These are phyloP conservation scores for Diabrotica undecimpunctata DNA, from an alignment of 1,140 invertebrate species.

Conservation along the genomic window DNA sequence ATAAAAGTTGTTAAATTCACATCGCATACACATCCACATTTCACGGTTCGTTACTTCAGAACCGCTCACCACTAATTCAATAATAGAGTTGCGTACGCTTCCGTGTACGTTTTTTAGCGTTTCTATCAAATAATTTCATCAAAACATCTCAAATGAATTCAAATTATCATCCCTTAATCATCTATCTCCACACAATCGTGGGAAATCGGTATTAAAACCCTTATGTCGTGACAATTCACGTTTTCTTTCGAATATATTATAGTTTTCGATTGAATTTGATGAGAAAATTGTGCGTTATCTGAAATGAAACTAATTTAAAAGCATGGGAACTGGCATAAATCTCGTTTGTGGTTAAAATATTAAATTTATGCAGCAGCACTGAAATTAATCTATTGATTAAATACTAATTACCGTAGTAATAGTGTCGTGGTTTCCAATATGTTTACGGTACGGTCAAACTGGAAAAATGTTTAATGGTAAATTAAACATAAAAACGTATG, in stretches of 20 bases:
- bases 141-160: conserved; percentile 1
- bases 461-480: too few relatives aligned
- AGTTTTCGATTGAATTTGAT: background rate
- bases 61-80: background rate
- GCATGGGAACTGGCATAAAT: background rate
- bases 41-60: background rate
- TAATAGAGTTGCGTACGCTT: background rate
- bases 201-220: background rate
- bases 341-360: too few relatives aligned
- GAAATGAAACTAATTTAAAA: conserved; percentile 1
- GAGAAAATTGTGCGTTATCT: background rate
- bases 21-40: conserved; percentile 2
- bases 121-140: conserved; percentile 3
- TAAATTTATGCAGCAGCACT: too few relatives aligned
- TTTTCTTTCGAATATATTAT: background rate
- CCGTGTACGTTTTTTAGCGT: background rate
- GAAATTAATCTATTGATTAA: too few relatives aligned
- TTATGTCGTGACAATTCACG: background rate
- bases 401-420: too few relatives aligned
- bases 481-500: too few relatives aligned
- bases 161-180: conserved; percentile 3
- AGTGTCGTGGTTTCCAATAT: too few relatives aligned
- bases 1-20: background rate
- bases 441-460: too few relatives aligned
- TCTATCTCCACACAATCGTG: conserved; percentile 1